Percentiles rank a stretch among this genome's conserved stretches.
Conservation (phyloP, 1,140 invertebrate species). For the Mesaphorura yosii region DNA sequence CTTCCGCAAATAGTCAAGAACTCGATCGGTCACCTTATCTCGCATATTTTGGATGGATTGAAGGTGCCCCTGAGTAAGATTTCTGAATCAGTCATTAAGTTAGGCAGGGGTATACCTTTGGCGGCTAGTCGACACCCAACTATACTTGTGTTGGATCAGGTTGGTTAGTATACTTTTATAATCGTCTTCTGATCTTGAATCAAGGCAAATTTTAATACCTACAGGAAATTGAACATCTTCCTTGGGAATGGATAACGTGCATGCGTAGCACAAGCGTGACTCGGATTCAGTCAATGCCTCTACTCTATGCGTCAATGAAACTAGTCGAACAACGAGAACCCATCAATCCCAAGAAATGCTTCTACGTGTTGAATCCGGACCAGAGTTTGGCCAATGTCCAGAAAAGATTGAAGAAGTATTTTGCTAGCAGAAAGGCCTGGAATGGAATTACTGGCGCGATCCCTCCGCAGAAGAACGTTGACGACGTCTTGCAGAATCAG, state of each 20-base stretch:
- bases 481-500: constrained; percentile 19
- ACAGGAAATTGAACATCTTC: constrained; percentile 24
- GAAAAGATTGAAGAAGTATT: constrained; percentile 23
- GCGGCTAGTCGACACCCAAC: constrained; percentile 16
- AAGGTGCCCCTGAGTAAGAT: not conserved
- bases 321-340: constrained; percentile 1
- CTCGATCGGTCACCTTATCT: not conserved
- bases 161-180: too few species aligned
- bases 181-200: too few species aligned
- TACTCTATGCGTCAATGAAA: constrained; percentile 7
- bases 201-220: too few species aligned
- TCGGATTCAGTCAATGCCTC: constrained; percentile 23
- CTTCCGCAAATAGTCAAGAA: not conserved
- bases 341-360: constrained; percentile 12
- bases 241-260: constrained; percentile 24
- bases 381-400: constrained; percentile 19
- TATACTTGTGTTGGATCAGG: constrained; percentile 26
- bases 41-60: not conserved
- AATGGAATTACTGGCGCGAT: constrained; percentile 12
- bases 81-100: not conserved
- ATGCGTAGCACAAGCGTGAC: constrained; percentile 21
- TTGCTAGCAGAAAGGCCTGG: constrained; percentile 14
- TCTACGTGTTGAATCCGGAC: constrained; percentile 28
- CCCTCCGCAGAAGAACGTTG: constrained; percentile 9
- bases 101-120: not conserved